phyloP scores from a whole-genome alignment of 2,797 vertebrate genomes.

The Chloroceryle amazona region DNA sequence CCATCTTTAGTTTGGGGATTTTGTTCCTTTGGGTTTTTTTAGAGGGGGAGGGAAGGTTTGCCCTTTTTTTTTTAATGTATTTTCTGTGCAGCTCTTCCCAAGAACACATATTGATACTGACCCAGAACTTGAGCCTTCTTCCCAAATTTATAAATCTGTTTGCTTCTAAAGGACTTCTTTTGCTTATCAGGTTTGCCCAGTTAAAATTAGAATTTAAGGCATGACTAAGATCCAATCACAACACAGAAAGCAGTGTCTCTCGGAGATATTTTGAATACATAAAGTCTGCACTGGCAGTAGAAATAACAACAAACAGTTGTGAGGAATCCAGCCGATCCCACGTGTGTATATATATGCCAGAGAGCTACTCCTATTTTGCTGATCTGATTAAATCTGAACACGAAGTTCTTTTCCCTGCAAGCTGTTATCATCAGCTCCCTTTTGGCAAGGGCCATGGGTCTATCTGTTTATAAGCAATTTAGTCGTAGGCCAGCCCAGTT shows the following conservation, averaged over 20 bases:
- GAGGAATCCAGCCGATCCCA: slow-evolving; percentile 20
- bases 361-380: not conserved
- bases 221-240: not conserved
- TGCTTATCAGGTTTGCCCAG: not conserved
- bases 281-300: not conserved
- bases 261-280: not conserved
- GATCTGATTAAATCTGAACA: slow-evolving; percentile 62
- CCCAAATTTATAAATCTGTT: not conserved
- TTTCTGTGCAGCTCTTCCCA: not conserved
- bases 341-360: not conserved
- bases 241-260: not conserved
- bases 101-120: not conserved
- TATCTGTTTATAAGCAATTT: not conserved
- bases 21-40: not conserved
- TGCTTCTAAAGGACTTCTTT: not conserved
- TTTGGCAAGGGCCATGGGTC: not conserved
- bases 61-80: not conserved
- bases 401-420: not conserved
- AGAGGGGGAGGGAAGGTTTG: accelerated
- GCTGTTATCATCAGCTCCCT: not conserved
- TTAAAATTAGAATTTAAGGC: not conserved
- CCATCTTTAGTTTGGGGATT: not conserved
- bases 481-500: not conserved
- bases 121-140: not conserved
- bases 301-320: slow-evolving; percentile 15